A percentile compares a stretch with the other conserved stretches of the same genome.
Evolutionary conservation across 2,797 vertebrate species (phyloP).

Genomic region (Sternarchorhynchus goeldii): DNA sequence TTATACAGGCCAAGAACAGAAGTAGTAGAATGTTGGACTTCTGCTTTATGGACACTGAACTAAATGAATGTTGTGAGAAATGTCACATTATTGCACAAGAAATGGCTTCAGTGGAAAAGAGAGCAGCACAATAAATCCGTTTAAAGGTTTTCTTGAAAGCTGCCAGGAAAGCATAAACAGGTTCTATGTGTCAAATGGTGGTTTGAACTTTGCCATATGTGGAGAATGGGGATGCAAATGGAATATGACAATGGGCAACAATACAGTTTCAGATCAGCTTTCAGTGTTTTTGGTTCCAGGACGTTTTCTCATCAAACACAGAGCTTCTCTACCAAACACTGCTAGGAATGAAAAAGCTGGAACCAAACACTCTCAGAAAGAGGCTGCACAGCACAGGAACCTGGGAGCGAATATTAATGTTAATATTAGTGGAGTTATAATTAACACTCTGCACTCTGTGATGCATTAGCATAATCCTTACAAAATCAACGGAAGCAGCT

Average conservation of each 20-base stretch:
- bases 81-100: neutral
- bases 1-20: neutral
- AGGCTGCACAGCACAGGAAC: neutral
- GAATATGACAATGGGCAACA: neutral
- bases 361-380: neutral
- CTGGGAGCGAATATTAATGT: neutral
- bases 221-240: neutral
- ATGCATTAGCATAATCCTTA: too few relatives aligned
- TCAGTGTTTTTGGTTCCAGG: constrained; percentile 1
- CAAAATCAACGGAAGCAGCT: too few relatives aligned
- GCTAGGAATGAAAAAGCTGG: neutral
- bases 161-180: neutral
- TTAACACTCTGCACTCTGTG: too few relatives aligned
- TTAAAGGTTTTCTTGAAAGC: constrained; percentile 9
- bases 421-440: neutral
- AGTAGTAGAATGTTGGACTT: neutral
- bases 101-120: neutral
- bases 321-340: neutral
- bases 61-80: neutral
- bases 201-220: constrained; percentile 11
- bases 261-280: constrained; percentile 7
- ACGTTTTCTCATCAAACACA: constrained; percentile 1
- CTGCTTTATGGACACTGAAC: neutral
- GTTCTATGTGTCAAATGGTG: constrained; percentile 13
- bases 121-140: constrained; percentile 12